Conservation (phyloP, 2,797 vertebrate species). For the Sebastes trivittatus region DNA sequence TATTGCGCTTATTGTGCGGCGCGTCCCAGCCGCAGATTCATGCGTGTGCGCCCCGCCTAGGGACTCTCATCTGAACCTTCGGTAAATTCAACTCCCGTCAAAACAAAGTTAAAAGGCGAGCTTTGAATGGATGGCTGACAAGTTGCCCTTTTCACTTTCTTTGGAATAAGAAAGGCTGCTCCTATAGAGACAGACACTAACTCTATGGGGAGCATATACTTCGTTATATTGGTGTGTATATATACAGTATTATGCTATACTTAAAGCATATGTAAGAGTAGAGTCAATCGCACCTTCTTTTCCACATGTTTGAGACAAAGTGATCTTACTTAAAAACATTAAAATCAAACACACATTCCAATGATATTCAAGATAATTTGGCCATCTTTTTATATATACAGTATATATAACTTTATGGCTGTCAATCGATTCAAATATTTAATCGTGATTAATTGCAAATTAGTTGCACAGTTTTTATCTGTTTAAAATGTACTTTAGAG, state of each 20-base stretch:
- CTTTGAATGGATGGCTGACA: conserved; percentile 23
- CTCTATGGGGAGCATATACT: neutral
- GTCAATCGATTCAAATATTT: too few relatives aligned
- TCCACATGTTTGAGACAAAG: neutral
- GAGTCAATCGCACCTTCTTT: neutral
- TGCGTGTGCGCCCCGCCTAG: conserved; percentile 20
- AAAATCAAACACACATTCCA: neutral
- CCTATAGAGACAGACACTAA: neutral
- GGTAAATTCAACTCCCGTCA: conserved; percentile 52
- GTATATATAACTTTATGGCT: too few relatives aligned
- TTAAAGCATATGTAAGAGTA: neutral
- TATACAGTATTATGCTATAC: neutral
- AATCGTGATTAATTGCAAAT: too few relatives aligned
- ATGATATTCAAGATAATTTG: neutral
- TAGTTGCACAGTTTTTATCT: too few relatives aligned
- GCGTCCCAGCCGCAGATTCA: conserved; percentile 45
- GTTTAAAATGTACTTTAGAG: too few relatives aligned
- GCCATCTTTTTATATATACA: neutral
- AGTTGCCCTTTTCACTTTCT: conserved; percentile 23
- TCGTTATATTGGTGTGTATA: neutral
- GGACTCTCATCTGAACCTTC: conserved; percentile 26
- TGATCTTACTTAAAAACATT: neutral
- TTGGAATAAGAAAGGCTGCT: neutral
- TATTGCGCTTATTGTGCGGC: conserved; percentile 49
- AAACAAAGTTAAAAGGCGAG: conserved; percentile 40